Evolutionary conservation across 1,140 invertebrate species (phyloP).

Genomic region (Luehdorfia chinensis): DNA sequence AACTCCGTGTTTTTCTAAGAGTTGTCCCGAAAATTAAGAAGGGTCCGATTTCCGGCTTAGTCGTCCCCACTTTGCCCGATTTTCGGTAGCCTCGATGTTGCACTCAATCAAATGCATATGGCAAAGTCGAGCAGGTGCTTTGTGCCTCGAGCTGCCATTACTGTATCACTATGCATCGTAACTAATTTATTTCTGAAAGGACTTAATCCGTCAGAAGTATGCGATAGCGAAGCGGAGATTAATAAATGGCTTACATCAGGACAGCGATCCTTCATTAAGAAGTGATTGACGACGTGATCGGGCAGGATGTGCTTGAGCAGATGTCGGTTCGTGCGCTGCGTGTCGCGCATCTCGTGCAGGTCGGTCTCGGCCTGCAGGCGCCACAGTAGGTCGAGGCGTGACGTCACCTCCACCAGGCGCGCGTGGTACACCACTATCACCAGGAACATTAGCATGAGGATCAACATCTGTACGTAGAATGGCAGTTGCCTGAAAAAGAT

Average conservation of each 20-base stretch:
- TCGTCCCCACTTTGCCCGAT: too few species aligned
- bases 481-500: conserved; percentile 77
- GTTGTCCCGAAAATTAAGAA: too few species aligned
- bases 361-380: conserved; percentile 95
- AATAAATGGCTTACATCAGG: conserved; percentile 85
- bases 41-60: too few species aligned
- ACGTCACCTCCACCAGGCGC: conserved; percentile 92
- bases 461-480: conserved; percentile 86
- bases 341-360: conserved; percentile 93
- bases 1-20: too few species aligned
- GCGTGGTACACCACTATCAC: conserved; percentile 94
- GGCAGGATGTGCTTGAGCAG: conserved; percentile 96
- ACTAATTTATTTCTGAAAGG: too few species aligned
- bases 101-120: too few species aligned
- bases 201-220: too few species aligned
- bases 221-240: too few species aligned
- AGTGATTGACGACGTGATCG: conserved; percentile 97
- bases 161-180: too few species aligned
- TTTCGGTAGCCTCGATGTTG: too few species aligned
- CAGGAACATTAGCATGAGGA: conserved; percentile 89
- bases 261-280: conserved; percentile 84
- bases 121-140: too few species aligned
- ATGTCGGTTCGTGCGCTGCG: conserved; percentile 90
- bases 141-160: too few species aligned
- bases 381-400: conserved; percentile 96